A percentile compares a stretch with the other conserved stretches of the same genome.
phyloP scores from a whole-genome alignment of 2,888 invertebrate species.

The Barypeithes pellucidus region DNA sequence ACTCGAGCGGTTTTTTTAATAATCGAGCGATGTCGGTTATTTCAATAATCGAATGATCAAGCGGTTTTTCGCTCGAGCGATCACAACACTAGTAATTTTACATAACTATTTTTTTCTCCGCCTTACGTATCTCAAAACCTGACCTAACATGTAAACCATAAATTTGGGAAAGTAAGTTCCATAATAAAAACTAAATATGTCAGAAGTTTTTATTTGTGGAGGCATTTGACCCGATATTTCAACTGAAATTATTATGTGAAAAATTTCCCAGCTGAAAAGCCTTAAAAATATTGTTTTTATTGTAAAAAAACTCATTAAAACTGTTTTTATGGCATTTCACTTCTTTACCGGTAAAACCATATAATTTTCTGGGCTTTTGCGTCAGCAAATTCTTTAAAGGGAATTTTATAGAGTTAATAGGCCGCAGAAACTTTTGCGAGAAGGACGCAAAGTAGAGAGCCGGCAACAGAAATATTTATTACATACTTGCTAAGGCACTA shows the following conservation, averaged over 20 bases:
- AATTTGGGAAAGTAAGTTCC: too few relatives aligned
- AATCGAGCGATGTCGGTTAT: too few relatives aligned
- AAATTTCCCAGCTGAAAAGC: neutral
- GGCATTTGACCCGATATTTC: too few relatives aligned
- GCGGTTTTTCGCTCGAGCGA: too few relatives aligned
- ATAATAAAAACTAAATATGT: neutral
- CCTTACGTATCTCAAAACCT: too few relatives aligned
- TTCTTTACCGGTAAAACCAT: conserved; percentile 5
- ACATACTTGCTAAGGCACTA: neutral
- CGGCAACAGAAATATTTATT: conserved; percentile 23
- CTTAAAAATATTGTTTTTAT: neutral
- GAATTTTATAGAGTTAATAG: conserved; percentile 19
- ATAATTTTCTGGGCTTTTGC: conserved; percentile 17
- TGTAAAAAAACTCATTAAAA: conserved; percentile 5
- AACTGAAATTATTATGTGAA: neutral
- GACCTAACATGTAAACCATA: too few relatives aligned
- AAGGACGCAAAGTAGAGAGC: conserved; percentile 10
- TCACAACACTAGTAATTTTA: too few relatives aligned
- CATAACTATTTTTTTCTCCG: too few relatives aligned
- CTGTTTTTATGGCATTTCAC: conserved; percentile 8
- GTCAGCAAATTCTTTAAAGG: conserved; percentile 8
- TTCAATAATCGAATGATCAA: too few relatives aligned
- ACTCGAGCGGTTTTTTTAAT: too few relatives aligned
- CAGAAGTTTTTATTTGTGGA: neutral
- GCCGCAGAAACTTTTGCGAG: conserved; percentile 4